phyloP scores from a whole-genome alignment of 1,140 invertebrate genomes.

The Hyposmocoma kahamanoa region DNA sequence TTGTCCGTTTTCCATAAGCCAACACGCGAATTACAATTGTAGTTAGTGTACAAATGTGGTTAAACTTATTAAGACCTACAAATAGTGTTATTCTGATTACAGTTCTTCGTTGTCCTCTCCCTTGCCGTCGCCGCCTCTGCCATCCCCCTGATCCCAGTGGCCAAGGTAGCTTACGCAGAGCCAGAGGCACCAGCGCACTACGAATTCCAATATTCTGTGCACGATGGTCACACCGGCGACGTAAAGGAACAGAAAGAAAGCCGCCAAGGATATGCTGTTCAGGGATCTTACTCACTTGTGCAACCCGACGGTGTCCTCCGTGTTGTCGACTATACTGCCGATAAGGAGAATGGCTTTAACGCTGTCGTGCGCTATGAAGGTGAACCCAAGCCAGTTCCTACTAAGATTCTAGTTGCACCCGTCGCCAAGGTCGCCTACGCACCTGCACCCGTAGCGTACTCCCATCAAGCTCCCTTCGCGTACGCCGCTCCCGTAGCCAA shows the following conservation, averaged over 20 bases:
- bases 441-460: constrained; percentile 40
- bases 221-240: constrained; percentile 74
- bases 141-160: constrained; percentile 34
- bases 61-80: too few relatives aligned
- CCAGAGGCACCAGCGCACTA: constrained; percentile 77
- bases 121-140: constrained; percentile 42
- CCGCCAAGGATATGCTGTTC: constrained; percentile 75
- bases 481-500: constrained; percentile 27
- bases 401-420: constrained; percentile 22
- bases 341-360: too few relatives aligned
- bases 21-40: too few relatives aligned
- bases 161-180: constrained; percentile 49
- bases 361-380: constrained; percentile 47
- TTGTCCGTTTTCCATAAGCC: too few relatives aligned
- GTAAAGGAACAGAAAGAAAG: constrained; percentile 62
- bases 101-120: constrained; percentile 44
- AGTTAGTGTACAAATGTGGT: too few relatives aligned
- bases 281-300: constrained; percentile 76
- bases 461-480: constrained; percentile 18
- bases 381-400: constrained; percentile 17
- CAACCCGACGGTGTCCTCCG: constrained; percentile 74
- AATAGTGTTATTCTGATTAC: too few relatives aligned
- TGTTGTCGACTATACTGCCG: too few relatives aligned
- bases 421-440: constrained; percentile 29
- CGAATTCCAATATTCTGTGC: constrained; percentile 79